Evolutionary conservation across 2,888 invertebrate genomes (phyloP).

Genomic region (Xanthorhoe spadicearia): DNA sequence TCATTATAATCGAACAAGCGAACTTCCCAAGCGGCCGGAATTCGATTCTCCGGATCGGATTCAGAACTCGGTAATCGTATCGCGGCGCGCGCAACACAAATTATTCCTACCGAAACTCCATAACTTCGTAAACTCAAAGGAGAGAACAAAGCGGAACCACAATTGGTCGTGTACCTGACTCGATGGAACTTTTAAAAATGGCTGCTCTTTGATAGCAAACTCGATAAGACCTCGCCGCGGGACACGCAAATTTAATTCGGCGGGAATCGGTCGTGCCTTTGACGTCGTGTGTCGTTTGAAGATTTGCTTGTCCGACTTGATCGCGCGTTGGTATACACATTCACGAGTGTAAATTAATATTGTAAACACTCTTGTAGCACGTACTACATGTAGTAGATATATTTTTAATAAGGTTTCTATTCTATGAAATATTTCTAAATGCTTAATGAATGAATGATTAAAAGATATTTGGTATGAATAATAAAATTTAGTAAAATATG

Average conservation of each 20-base stretch:
- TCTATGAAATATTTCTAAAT: no score
- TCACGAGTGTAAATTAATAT: constrained; percentile 19
- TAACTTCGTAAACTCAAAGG: constrained; percentile 82
- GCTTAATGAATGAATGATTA: no score
- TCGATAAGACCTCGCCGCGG: constrained; percentile 79
- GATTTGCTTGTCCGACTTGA: constrained; percentile 60
- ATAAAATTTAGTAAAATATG: constrained; percentile 10
- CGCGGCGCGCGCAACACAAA: constrained; percentile 78
- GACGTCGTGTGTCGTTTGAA: constrained; percentile 69
- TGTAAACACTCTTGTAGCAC: background rate
- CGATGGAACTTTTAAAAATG: constrained; percentile 82
- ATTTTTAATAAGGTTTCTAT: no score
- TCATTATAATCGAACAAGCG: constrained; percentile 65
- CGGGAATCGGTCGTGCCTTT: constrained; percentile 80
- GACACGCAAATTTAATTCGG: constrained; percentile 83
- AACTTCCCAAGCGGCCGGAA: constrained; percentile 68
- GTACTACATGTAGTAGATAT: no score
- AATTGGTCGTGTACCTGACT: constrained; percentile 80
- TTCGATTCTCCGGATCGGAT: constrained; percentile 75
- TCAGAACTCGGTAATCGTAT: constrained; percentile 78
- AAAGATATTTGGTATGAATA: no score
- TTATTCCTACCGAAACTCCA: constrained; percentile 79
- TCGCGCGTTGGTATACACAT: constrained; percentile 35
- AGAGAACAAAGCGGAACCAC: constrained; percentile 83
- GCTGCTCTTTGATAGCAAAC: constrained; percentile 81